Conservation (phyloP, 2,888 invertebrate species). For the Cheilosia urbana region DNA sequence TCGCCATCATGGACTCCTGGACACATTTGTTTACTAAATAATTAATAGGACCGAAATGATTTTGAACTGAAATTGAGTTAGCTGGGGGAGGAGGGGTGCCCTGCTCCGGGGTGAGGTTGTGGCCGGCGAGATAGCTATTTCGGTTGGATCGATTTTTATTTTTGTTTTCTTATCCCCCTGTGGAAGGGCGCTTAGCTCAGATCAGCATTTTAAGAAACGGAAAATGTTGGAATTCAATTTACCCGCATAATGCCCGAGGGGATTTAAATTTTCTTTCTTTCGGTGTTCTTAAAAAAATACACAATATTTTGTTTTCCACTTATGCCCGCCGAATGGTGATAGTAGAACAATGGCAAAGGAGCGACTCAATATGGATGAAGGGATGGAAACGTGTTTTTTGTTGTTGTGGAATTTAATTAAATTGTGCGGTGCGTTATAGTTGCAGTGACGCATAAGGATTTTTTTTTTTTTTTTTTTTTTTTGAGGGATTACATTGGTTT, state of each 20-base stretch:
- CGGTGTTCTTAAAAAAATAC: background rate
- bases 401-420: constrained; percentile 34
- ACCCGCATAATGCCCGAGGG: constrained; percentile 49
- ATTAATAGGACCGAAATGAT: constrained; percentile 59
- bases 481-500: background rate
- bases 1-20: constrained; percentile 32
- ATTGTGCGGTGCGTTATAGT: background rate
- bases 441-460: background rate
- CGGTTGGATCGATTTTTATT: constrained; percentile 47
- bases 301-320: constrained; percentile 21
- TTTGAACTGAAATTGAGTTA: constrained; percentile 51
- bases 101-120: constrained; percentile 4
- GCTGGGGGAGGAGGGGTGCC: constrained; percentile 14
- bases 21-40: constrained; percentile 68
- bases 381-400: background rate
- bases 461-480: background rate
- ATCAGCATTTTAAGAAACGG: constrained; percentile 25
- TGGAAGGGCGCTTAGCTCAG: background rate
- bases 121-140: constrained; percentile 7
- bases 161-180: constrained; percentile 22
- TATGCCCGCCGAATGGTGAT: constrained; percentile 3
- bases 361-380: background rate
- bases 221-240: constrained; percentile 62
- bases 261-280: constrained; percentile 21
- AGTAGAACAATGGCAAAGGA: constrained; percentile 8